phyloP scores from a whole-genome alignment of 2,888 invertebrate species.

The Pandemis cinnamomeana region DNA sequence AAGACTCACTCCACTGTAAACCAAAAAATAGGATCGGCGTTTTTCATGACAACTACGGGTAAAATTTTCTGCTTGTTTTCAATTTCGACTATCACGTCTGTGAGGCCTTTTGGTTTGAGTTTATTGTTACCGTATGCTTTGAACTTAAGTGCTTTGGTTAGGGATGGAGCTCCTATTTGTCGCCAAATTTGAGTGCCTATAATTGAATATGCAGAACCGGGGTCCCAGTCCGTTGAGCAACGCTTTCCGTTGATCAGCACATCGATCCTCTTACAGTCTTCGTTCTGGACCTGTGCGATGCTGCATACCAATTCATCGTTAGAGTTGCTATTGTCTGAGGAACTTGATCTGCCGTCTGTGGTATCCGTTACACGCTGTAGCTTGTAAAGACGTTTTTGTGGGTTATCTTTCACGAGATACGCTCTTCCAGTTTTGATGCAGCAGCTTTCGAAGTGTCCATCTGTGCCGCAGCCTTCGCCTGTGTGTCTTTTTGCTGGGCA shows the following conservation, averaged over 20 bases:
- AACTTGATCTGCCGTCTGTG: neutral
- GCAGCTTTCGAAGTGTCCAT: too few species aligned
- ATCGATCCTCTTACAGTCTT: neutral
- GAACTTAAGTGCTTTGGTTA: too few species aligned
- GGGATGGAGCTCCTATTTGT: slow-evolving; percentile 5
- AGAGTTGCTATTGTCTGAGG: neutral
- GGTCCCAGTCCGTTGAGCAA: neutral
- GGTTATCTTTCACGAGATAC: too few species aligned
- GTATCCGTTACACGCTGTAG: neutral
- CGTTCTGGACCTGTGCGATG: neutral
- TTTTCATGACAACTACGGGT: neutral
- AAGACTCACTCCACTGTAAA: slow-evolving; percentile 30
- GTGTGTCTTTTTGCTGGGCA: too few species aligned
- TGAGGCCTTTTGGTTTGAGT: neutral
- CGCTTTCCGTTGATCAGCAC: neutral
- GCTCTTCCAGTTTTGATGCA: too few species aligned
- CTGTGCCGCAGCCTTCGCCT: too few species aligned
- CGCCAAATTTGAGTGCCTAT: neutral
- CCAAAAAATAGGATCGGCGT: neutral
- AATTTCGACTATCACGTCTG: neutral
- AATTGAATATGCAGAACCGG: neutral
- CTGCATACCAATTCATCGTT: neutral
- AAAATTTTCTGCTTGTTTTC: neutral
- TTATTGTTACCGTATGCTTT: neutral
- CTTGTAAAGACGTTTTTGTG: too few species aligned